These are phyloP conservation scores for Entomyzon cyanotis DNA, from an alignment of 2,113 vertebrate genomes.

Conservation along the genomic window DNA sequence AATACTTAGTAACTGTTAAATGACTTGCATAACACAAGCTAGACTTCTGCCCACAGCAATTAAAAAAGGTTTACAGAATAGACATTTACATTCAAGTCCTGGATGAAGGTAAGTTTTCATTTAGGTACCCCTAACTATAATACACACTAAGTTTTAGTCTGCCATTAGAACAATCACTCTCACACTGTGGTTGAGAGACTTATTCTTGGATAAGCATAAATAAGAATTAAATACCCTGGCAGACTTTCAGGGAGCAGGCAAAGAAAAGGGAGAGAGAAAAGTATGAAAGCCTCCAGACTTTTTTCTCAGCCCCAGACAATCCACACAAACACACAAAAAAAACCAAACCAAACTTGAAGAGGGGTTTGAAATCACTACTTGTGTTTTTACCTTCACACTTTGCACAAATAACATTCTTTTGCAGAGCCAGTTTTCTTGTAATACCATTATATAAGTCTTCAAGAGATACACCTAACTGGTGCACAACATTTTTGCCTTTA, in stretches of 20 bases:
- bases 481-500: constrained; percentile 93
- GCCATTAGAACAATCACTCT: neutral
- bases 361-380: neutral
- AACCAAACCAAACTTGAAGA: neutral
- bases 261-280: neutral
- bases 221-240: neutral
- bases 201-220: neutral
- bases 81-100: neutral
- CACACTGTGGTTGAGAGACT: neutral
- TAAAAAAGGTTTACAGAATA: neutral
- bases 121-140: neutral
- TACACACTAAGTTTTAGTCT: neutral
- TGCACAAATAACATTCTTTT: constrained; percentile 94
- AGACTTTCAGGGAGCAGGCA: neutral
- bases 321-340: neutral
- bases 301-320: neutral
- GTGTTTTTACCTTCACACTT: constrained; percentile 89
- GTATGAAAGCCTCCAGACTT: neutral
- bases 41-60: neutral
- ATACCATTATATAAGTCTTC: constrained; percentile 93
- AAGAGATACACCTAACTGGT: constrained; percentile 89
- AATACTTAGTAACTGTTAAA: neutral
- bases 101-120: neutral
- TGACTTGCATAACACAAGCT: neutral
- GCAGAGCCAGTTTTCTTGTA: constrained; percentile 92